A percentile compares a stretch with the other conserved stretches of the same genome.
These are phyloP conservation scores for Phoebastria nigripes DNA, from an alignment of 2,797 vertebrate species.

Conservation along the genomic window DNA sequence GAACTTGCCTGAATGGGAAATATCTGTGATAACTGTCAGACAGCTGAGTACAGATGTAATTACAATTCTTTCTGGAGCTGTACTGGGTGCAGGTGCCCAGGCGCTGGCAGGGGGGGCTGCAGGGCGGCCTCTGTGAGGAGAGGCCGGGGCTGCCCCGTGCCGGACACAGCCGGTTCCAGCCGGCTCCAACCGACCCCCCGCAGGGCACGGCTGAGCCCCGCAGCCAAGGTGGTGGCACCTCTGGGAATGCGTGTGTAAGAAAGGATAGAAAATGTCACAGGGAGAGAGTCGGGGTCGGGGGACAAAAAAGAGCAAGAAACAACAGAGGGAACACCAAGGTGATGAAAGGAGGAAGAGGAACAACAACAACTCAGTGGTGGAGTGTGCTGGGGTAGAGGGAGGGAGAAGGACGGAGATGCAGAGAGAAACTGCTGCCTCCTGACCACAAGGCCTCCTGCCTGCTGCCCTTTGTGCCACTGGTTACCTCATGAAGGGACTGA, in stretches of 20 bases:
- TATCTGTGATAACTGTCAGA: rapidly evolving
- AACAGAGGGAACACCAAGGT: background rate
- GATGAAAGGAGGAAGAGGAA: background rate
- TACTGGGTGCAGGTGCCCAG: rapidly evolving
- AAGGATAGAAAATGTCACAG: background rate
- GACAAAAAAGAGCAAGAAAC: background rate
- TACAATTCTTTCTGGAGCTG: background rate
- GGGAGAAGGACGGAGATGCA: rapidly evolving
- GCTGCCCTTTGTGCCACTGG: too few species aligned
- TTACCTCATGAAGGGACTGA: rapidly evolving
- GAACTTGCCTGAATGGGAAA: background rate
- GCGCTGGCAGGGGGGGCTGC: rapidly evolving
- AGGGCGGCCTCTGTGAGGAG: too few species aligned
- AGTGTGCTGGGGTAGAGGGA: background rate
- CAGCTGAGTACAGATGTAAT: background rate
- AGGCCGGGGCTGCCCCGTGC: rapidly evolving
- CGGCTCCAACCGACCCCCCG: rapidly evolving
- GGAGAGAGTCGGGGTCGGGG: rapidly evolving
- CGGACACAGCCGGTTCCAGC: rapidly evolving
- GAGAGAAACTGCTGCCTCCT: background rate
- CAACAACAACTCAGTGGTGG: rapidly evolving
- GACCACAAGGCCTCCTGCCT: rapidly evolving
- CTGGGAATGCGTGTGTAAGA: rapidly evolving
- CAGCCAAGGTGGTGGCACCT: rapidly evolving
- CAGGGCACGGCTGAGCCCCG: rapidly evolving